These are phyloP conservation scores for Athalia circularis DNA, from an alignment of 2,888 invertebrate species.

Conservation along the genomic window DNA sequence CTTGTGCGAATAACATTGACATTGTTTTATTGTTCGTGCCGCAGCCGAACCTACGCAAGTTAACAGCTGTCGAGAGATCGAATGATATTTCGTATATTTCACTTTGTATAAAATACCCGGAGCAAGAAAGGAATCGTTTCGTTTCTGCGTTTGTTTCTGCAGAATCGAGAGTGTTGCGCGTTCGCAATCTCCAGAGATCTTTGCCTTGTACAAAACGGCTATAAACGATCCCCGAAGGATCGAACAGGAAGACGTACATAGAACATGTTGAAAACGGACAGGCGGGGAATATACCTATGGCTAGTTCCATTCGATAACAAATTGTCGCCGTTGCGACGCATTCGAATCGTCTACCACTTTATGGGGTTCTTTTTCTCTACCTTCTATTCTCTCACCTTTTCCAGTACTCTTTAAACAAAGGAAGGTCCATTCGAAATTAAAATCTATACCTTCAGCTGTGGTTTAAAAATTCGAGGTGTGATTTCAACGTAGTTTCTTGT, in stretches of 20 bases:
- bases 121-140: not conserved
- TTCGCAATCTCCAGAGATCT: slow-evolving; percentile 23
- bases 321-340: not conserved
- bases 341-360: not conserved
- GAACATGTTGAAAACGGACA: not conserved
- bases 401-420: too few relatives aligned
- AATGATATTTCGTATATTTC: slow-evolving; percentile 39
- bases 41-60: slow-evolving; percentile 23
- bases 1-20: not conserved
- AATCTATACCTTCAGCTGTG: too few relatives aligned
- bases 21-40: slow-evolving; percentile 5
- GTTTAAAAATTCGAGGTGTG: too few relatives aligned
- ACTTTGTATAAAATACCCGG: slow-evolving; percentile 38
- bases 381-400: too few relatives aligned
- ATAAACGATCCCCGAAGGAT: slow-evolving; percentile 15
- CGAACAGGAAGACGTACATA: slow-evolving; percentile 30
- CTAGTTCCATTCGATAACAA: not conserved
- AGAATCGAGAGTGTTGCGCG: too few relatives aligned
- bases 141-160: too few relatives aligned
- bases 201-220: slow-evolving; percentile 37
- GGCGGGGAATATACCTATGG: not conserved
- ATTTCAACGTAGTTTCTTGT: too few relatives aligned
- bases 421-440: too few relatives aligned
- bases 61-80: slow-evolving; percentile 38
- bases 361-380: not conserved